These are phyloP conservation scores for Falco columbarius DNA, from an alignment of 2,797 vertebrate genomes.

Conservation along the genomic window DNA sequence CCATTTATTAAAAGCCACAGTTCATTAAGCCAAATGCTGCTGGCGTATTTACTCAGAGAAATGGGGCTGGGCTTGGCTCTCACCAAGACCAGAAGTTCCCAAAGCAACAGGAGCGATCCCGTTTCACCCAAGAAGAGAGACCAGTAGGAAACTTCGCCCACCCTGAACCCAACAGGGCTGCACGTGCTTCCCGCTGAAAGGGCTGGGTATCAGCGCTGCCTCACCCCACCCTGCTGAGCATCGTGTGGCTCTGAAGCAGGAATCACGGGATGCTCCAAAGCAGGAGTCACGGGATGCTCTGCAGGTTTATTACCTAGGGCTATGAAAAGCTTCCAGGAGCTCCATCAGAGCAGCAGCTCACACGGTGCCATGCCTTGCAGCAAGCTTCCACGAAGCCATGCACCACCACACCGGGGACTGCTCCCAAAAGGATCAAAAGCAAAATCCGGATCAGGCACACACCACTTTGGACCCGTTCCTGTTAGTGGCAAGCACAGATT, in stretches of 20 bases:
- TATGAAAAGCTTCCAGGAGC: neutral
- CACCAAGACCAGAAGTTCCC: neutral
- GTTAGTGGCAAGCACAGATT: neutral
- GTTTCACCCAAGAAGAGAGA: neutral
- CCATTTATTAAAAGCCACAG: conserved; percentile 84
- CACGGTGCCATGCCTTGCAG: fast-evolving
- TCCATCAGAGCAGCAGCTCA: neutral
- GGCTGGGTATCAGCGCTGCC: fast-evolving
- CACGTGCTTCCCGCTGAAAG: neutral
- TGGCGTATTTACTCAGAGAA: conserved; percentile 76
- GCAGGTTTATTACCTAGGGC: neutral
- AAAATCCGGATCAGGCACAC: fast-evolving
- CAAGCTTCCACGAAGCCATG: neutral
- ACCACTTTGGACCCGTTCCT: fast-evolving
- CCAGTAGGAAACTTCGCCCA: fast-evolving
- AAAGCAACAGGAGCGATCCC: neutral
- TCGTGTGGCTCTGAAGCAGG: fast-evolving
- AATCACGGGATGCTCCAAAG: neutral
- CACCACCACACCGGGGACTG: fast-evolving
- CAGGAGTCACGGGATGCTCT: neutral
- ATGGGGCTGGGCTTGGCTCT: neutral
- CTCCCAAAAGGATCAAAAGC: neutral
- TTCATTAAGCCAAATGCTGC: conserved; percentile 81
- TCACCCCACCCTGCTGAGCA: neutral
- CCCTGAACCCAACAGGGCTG: fast-evolving